Conservation (phyloP, 2,888 invertebrate genomes). For the Resseliella maxima region DNA sequence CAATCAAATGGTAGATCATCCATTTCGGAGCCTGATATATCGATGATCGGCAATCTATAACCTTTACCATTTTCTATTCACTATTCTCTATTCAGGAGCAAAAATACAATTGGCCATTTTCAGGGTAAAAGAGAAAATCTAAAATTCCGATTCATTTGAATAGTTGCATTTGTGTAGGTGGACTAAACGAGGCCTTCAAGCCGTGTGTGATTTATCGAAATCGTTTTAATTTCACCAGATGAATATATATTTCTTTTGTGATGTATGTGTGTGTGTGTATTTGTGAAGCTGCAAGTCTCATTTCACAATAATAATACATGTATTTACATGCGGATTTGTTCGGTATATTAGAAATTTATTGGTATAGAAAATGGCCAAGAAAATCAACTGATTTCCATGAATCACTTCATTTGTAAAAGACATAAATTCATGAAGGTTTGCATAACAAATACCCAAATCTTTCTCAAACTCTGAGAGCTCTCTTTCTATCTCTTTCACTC, state of each 20-base stretch:
- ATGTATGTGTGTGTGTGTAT: no score
- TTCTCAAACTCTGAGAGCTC: no score
- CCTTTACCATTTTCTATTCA: background rate
- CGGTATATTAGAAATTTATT: slow-evolving; percentile 9
- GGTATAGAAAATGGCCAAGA: background rate
- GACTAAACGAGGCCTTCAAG: no score
- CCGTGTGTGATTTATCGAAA: background rate
- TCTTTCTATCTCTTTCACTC: no score
- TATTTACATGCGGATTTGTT: slow-evolving; percentile 1
- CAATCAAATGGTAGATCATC: slow-evolving; percentile 18
- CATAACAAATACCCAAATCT: slow-evolving; percentile 29
- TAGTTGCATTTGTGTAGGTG: background rate
- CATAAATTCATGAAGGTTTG: slow-evolving; percentile 34
- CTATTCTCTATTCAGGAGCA: background rate
- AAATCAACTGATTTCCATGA: slow-evolving; percentile 38
- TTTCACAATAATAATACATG: background rate
- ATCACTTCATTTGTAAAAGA: slow-evolving; percentile 24
- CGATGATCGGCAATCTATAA: slow-evolving; percentile 27
- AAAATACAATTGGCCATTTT: background rate
- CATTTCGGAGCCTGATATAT: background rate
- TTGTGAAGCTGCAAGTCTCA: background rate
- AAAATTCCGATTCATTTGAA: background rate
- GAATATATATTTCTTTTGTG: slow-evolving; percentile 9
- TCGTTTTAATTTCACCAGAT: slow-evolving; percentile 3
- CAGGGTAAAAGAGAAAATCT: background rate